A percentile compares a stretch with the other conserved stretches of the same genome.
These are phyloP conservation scores for Sylvilagus floridanus DNA, from an alignment of 2,797 vertebrate species.

Conservation along the genomic window DNA sequence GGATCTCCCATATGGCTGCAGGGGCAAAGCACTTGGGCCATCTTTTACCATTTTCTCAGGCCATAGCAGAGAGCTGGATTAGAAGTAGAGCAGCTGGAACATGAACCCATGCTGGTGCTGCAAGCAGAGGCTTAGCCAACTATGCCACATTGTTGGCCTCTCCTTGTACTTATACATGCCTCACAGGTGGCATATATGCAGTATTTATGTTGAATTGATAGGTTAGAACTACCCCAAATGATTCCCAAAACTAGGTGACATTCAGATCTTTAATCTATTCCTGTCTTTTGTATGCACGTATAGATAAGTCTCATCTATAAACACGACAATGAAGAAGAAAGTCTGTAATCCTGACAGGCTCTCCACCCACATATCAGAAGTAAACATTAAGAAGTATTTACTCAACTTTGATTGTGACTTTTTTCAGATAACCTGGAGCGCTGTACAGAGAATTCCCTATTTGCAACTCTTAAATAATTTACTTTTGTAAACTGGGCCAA, in stretches of 20 bases:
- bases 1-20: no score
- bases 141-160: no score
- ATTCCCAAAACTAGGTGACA: neutral
- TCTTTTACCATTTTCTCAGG: no score
- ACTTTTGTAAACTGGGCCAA: conserved; percentile 54
- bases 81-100: no score
- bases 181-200: neutral
- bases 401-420: conserved; percentile 6
- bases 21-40: no score
- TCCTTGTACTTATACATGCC: neutral
- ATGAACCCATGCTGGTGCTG: no score
- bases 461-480: neutral
- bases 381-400: conserved; percentile 3
- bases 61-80: no score
- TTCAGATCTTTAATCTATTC: neutral
- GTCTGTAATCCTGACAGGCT: conserved; percentile 2
- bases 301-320: neutral
- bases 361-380: neutral
- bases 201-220: neutral
- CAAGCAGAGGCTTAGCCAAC: no score
- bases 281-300: conserved; percentile 10
- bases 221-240: neutral
- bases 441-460: neutral
- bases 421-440: neutral
- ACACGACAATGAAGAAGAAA: conserved; percentile 26